Conservation (phyloP, 2,113 vertebrate genomes). For the Oreochromis tanganicae region DNA sequence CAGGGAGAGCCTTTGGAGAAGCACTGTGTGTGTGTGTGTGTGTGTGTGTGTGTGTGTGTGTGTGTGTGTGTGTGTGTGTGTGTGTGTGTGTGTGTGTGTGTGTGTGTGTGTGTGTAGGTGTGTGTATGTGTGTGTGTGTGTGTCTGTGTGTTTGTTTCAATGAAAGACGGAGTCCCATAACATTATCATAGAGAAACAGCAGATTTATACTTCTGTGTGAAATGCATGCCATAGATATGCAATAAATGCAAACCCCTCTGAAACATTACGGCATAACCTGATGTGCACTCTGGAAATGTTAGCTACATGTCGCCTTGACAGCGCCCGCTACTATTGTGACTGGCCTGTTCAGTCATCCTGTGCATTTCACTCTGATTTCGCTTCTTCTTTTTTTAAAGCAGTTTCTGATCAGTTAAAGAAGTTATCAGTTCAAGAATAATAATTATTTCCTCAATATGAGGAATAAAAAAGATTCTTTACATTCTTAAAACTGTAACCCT, state of each 20-base stretch:
- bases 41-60: no score
- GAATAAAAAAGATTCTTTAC: neutral
- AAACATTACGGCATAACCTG: neutral
- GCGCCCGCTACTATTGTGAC: fast-evolving
- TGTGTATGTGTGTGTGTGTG: no score
- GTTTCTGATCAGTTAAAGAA: neutral
- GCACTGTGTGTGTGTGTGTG: neutral
- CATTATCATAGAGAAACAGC: neutral
- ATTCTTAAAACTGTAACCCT: neutral
- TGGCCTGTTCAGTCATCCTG: neutral
- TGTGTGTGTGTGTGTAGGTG: no score
- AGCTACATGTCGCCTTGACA: neutral
- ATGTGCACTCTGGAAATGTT: neutral
- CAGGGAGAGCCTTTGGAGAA: constrained; percentile 41
- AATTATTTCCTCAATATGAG: neutral
- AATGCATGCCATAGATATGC: neutral
- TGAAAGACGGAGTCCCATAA: neutral
- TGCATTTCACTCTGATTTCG: neutral
- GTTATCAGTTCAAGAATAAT: neutral
- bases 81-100: no score
- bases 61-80: no score
- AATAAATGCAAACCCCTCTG: neutral
- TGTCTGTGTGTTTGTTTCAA: neutral
- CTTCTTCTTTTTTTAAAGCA: neutral
- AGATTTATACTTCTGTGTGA: neutral